A percentile compares a stretch with the other conserved stretches of the same genome.
These are phyloP conservation scores for Deroptyus accipitrinus DNA, from an alignment of 2,113 vertebrate species.

Conservation along the genomic window DNA sequence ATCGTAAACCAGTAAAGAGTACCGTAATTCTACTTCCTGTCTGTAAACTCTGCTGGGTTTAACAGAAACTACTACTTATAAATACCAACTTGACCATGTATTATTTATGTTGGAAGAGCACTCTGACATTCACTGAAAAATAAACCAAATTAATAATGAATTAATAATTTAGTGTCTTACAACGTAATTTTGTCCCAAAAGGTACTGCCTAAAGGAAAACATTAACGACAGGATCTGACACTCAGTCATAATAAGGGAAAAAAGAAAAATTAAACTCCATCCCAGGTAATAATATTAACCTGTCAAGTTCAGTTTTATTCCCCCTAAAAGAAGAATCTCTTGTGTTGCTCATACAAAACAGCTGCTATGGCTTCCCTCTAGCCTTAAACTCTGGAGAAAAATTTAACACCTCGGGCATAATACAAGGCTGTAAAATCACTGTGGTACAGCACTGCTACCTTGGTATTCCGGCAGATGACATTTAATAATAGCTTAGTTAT, in stretches of 20 bases:
- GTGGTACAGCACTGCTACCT: neutral
- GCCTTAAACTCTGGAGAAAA: neutral
- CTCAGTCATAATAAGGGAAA: neutral
- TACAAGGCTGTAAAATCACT: neutral
- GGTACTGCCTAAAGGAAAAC: neutral
- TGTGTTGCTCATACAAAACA: neutral
- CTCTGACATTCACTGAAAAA: neutral
- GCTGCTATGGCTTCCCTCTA: neutral
- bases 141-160: neutral
- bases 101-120: neutral
- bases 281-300: neutral
- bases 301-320: neutral
- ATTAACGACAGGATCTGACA: neutral
- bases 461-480: neutral
- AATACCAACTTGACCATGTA: neutral
- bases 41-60: neutral
- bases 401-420: neutral
- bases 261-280: neutral
- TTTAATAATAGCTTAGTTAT: neutral
- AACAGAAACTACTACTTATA: neutral
- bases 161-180: neutral
- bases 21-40: neutral
- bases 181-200: neutral
- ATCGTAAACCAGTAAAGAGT: neutral
- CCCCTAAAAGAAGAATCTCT: neutral